Evolutionary conservation across 2,888 invertebrate species (phyloP), one percentile per base, ranked within the genome.

Genomic region (Unio pictorum): DNA sequence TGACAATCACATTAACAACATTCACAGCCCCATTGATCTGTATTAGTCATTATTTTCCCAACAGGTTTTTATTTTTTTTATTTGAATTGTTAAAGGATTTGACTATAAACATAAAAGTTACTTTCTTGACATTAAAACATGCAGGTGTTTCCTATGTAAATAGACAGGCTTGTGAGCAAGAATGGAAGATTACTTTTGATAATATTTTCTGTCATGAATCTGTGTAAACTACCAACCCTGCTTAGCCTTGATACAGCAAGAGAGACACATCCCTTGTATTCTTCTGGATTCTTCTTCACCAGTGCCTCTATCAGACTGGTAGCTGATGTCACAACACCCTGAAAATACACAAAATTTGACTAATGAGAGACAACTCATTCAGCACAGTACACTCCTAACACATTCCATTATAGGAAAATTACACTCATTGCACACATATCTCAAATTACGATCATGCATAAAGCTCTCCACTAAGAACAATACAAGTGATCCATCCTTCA

Each of bases 231-330:
- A 81, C 87, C 73, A 91, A 95, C 94, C 89, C 98, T 93, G 90
- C 97, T 98, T 59, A 99, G 92, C 86, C 99, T 93, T 30, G 99
- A 99, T 64, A 99, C 99, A 71, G 99, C 99, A 75, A 99, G 92
- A 83, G 97, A 97, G 30, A 99, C 98, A 91, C 99, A 99, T 76
- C 98, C 99, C 91, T 99, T 99, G 90, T 99, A 99, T 91, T 99
- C 99, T 75, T 99, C 99, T 26, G 99, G 98, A 91, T 97, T 99
- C 90, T 96, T 96, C 92, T 98, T 99, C 30, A 99, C 99, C 75
- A 99, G 93, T 66, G 98, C 96, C 92, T 99, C 99, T 86, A 99
- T 99, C 71, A 99, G 92, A 81, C 98, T 98, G 71, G 97, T 97
- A 60, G 99, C 99, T 66, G 99, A 98, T 28, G 99, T 99, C 1